Conservation (phyloP, 1,140 invertebrate species). For the Doryteuthis pealeii region DNA sequence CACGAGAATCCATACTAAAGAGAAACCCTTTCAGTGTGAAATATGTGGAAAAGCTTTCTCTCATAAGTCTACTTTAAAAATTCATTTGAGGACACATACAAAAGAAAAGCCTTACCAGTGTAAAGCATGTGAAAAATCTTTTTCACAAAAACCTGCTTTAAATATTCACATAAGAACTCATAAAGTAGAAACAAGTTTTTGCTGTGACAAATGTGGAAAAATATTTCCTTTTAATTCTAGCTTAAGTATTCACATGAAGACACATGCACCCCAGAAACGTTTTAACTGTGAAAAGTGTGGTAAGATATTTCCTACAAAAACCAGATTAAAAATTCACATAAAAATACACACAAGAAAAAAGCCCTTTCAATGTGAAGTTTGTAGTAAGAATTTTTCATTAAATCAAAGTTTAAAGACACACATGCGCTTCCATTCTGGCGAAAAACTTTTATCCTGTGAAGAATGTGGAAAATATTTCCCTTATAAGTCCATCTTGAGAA, state of each 20-base stretch:
- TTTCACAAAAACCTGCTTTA: conserved; percentile 68
- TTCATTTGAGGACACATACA: too few relatives aligned
- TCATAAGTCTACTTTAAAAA: too few relatives aligned
- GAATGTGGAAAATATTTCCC: conserved; percentile 21
- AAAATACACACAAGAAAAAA: neutral
- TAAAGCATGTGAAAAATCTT: too few relatives aligned
- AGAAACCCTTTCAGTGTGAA: too few relatives aligned
- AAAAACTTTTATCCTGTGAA: conserved; percentile 28
- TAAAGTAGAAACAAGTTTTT: conserved; percentile 96
- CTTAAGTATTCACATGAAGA: conserved; percentile 26
- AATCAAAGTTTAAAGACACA: conserved; percentile 28
- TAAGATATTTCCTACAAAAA: too few relatives aligned
- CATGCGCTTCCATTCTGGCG: conserved; percentile 25
- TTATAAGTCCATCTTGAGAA: too few relatives aligned
- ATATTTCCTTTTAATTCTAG: conserved; percentile 30
- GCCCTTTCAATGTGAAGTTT: conserved; percentile 24
- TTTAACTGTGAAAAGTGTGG: neutral
- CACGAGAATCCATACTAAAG: too few relatives aligned
- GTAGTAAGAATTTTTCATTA: conserved; percentile 30
- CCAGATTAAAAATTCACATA: neutral
- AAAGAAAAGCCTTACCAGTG: too few relatives aligned
- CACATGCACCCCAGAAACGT: neutral
- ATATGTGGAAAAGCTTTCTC: too few relatives aligned
- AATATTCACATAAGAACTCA: conserved; percentile 85
- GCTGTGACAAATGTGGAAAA: conserved; percentile 81